phyloP scores from a whole-genome alignment of 2,113 vertebrate species.

The Coptodon bakossiorum region DNA sequence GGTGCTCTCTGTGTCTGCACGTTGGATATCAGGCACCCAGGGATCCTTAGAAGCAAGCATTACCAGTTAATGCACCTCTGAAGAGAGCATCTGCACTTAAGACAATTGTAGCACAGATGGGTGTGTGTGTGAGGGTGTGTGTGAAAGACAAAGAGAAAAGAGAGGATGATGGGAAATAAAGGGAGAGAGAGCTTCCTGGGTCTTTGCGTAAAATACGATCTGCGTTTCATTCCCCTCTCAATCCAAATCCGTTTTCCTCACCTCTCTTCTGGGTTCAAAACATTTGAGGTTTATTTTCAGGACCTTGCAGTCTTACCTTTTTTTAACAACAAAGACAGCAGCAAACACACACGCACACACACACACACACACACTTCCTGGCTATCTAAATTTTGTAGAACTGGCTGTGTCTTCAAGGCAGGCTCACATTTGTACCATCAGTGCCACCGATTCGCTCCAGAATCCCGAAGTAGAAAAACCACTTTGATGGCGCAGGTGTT shows the following conservation, averaged over 20 bases:
- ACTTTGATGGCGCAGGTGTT: not conserved
- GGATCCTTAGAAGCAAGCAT: constrained; percentile 40
- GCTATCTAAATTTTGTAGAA: not conserved
- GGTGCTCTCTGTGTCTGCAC: constrained; percentile 41
- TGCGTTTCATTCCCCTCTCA: constrained; percentile 17
- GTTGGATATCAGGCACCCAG: constrained; percentile 44
- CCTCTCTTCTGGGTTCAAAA: constrained; percentile 1
- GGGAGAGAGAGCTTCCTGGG: not conserved
- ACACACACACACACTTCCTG: not conserved
- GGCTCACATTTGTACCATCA: not conserved
- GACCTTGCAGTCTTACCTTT: not conserved
- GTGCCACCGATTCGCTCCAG: not conserved
- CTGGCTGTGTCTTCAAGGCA: not conserved
- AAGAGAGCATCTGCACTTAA: constrained; percentile 56
- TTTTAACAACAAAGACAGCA: not conserved
- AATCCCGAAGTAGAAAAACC: not conserved
- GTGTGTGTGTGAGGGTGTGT: constrained; percentile 11
- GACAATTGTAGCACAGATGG: constrained; percentile 44
- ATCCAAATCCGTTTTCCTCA: constrained; percentile 26
- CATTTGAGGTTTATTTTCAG: constrained; percentile 34
- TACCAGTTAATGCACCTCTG: constrained; percentile 58
- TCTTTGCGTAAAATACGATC: constrained; percentile 5
- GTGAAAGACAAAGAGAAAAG: not conserved
- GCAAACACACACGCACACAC: not conserved
- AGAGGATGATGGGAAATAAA: constrained; percentile 3